Conservation (phyloP, 1,140 invertebrate genomes). For the Trachelipus rathkii region DNA sequence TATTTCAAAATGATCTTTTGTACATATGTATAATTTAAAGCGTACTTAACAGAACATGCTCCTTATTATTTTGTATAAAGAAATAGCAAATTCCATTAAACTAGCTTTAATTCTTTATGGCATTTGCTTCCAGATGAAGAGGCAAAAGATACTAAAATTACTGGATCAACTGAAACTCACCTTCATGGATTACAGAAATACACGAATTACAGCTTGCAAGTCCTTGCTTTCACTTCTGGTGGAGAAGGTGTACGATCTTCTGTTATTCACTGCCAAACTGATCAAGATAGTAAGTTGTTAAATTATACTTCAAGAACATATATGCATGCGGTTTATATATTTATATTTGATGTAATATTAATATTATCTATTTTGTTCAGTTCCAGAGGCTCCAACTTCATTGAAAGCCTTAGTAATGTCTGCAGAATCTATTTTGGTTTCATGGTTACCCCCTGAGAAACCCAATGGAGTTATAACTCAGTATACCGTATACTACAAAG, state of each 20-base stretch:
- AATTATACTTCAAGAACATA: background rate
- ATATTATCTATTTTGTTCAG: conserved; percentile 55
- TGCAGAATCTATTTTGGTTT: conserved; percentile 81
- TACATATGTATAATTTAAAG: too few species aligned
- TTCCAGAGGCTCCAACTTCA: conserved; percentile 83
- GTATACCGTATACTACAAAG: conserved; percentile 86
- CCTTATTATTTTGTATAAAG: conserved; percentile 20
- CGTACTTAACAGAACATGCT: background rate
- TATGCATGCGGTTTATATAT: too few species aligned
- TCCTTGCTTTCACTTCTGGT: conserved; percentile 86
- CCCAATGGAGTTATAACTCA: conserved; percentile 89
- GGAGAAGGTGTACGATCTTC: conserved; percentile 90
- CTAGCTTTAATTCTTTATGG: too few species aligned
- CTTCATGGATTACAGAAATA: conserved; percentile 87
- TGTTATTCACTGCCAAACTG: conserved; percentile 88
- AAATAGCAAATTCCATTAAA: background rate
- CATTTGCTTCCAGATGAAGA: conserved; percentile 67
- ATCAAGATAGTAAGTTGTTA: conserved; percentile 79
- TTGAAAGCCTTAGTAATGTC: conserved; percentile 91
- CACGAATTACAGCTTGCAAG: conserved; percentile 96
- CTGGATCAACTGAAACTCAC: conserved; percentile 80
- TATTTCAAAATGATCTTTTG: too few species aligned
- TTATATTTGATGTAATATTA: too few species aligned
- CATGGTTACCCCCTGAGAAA: conserved; percentile 85
- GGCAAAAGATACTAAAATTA: conserved; percentile 83